These are phyloP conservation scores for Trachelus stipa DNA, from an alignment of 2,888 invertebrate genomes.

Conservation along the genomic window DNA sequence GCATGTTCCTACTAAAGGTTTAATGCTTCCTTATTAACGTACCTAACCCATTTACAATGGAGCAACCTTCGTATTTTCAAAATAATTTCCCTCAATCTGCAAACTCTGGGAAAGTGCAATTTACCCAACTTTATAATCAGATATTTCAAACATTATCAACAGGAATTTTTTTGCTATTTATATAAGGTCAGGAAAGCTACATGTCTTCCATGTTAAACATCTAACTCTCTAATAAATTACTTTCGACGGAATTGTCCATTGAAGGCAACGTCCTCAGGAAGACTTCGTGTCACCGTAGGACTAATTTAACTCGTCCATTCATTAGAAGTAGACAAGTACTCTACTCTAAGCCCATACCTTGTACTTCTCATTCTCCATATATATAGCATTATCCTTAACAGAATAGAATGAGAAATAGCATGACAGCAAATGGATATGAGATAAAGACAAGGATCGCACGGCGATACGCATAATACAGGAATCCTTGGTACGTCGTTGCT, in stretches of 20 bases:
- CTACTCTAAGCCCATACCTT: neutral
- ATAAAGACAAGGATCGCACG: neutral
- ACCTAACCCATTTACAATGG: neutral
- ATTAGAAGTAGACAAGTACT: neutral
- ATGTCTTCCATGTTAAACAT: neutral
- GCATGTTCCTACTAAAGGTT: neutral
- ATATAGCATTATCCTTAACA: neutral
- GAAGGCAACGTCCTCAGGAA: neutral
- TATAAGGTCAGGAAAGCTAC: neutral
- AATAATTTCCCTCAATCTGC: neutral
- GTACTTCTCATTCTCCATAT: neutral
- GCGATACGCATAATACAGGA: neutral
- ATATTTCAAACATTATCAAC: neutral
- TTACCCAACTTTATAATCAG: neutral
- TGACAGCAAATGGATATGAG: neutral
- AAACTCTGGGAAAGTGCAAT: neutral
- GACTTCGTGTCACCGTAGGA: neutral
- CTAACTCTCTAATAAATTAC: neutral
- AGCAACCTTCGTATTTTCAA: neutral
- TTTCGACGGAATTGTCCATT: neutral
- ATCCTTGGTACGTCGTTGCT: neutral
- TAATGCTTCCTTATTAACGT: neutral
- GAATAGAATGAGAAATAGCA: neutral
- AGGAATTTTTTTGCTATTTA: neutral
- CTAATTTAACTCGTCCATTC: slow-evolving; percentile 15